Conservation (phyloP, 2,888 invertebrate species). For the Morinoia aosen region DNA sequence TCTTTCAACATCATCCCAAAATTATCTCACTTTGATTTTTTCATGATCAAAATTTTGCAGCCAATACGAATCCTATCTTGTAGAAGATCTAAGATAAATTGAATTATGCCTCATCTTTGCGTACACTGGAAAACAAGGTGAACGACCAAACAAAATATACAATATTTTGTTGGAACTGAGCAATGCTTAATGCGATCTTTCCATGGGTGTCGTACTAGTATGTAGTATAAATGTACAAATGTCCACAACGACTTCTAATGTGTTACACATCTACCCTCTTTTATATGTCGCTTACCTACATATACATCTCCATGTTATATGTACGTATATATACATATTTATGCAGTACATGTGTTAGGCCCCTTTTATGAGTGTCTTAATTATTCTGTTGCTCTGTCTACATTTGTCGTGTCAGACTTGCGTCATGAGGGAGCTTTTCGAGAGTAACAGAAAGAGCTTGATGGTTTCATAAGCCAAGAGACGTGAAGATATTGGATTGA, state of each 20-base stretch:
- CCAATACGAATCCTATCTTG: not conserved
- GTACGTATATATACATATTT: not conserved
- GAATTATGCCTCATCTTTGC: not conserved
- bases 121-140: not conserved
- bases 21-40: not conserved
- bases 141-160: not conserved
- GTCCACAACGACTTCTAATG: not conserved
- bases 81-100: not conserved
- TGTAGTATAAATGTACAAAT: too few species aligned
- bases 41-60: not conserved
- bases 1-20: not conserved
- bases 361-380: not conserved
- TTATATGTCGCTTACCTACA: not conserved
- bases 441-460: not conserved
- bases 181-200: not conserved
- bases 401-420: slow-evolving; percentile 10
- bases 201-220: not conserved
- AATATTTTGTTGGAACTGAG: not conserved
- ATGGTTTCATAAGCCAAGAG: not conserved
- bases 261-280: not conserved
- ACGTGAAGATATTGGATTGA: too few species aligned
- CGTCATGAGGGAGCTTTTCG: not conserved
- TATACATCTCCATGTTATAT: not conserved
- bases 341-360: not conserved
- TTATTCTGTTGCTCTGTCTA: not conserved